Evolutionary conservation across 2,888 invertebrate species (phyloP), one percentile per base, ranked within the genome.

Genomic region (Drosophila recens): DNA sequence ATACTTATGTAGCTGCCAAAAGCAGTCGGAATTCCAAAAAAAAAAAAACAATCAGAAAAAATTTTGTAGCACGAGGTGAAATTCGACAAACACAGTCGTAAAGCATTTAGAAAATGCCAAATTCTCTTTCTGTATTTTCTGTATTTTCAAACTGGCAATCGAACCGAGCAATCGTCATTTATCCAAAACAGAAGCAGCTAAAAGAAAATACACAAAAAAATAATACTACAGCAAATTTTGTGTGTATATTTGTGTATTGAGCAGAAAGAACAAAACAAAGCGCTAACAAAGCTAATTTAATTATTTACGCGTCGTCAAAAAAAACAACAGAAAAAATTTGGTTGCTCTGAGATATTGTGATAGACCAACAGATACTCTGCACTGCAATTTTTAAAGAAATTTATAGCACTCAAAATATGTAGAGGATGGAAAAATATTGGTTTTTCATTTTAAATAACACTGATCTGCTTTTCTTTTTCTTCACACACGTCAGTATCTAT

Each of bases 241-340:
- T 53, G 17, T 71, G 49, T 51, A 48, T 34, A 30, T 43, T 45
- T 43, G 45, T 49, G 45, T 57, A 61, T 61, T 61, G 54, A 20
- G 20, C 46, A 54, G 64, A 59, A 67, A 46, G 58, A 75, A 64
- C 77, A 63, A 67, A 77, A 77, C 74, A 84, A 83, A 71, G 59
- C 71, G 78, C 73, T 67, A 80, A 80, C 74, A 80, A 74, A 77
- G 72, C 87, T 80, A 89, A 84, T 84, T 89, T 53, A 67, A 81
- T 84, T 84, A 78, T 84, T 79, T 87, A 84, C 79, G 83, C 84
- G 49, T 65, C 81, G 67, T 63, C 77, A 65, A 66, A 70, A 67
- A 62, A 62, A 61, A 67, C 59, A 68, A 62, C 54, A 65, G 66
- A 67, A 61, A 67, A 66, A 66, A 42, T 34, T n/a, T 33, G 17